Evolutionary conservation across 2,888 invertebrate species (phyloP), one percentile per base, ranked within the genome.

Genomic region (Gryllus longicercus): DNA sequence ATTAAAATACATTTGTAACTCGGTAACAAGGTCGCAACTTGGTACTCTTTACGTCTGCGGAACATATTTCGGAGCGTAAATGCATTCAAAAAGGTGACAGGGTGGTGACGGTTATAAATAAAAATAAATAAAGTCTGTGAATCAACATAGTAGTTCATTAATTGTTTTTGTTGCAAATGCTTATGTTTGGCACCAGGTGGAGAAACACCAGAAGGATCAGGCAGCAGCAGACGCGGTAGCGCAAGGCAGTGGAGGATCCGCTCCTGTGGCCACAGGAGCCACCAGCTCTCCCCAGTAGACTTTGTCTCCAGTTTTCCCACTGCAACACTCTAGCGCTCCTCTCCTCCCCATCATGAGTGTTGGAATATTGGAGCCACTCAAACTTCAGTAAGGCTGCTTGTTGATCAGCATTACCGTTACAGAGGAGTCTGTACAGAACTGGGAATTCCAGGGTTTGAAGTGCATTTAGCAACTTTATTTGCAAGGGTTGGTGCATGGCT

Each of bases 141-240:
- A 50, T n/a, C 50, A 18, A 11, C 11, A 18, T 1, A 51, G n/a
- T 18, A 49, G 50, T 77, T 74, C 76, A 51, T 38, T 78, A 16
- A 14, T 76, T 80, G 51, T n/a, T 38, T 14, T n/a, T 75, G 49
- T 76, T 81, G 77, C 79, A 81, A 74, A 76, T 77, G 83, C 84
- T 50, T 38, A 38, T 38, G 38, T 38, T 10, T 38, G 38, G 38
- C 38, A 38, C 38, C 82, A 86, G 86, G 86, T 86, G 81, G 86
- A 86, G 81, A 87, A 87, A 83, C 84, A 86, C 82, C 82, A 85
- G 63, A 86, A 85, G 83, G 87, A 87, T 81, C 84, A 84, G 80
- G 79, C 79, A 79, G 82, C 84, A 83, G 84, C 79, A 82, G 84
- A 63, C 82, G 84, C 80, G 78, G 82, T 75, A 79, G 14, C 63